Evolutionary conservation across 2,113 vertebrate species (phyloP).

Genomic region (Camelus bactrianus): DNA sequence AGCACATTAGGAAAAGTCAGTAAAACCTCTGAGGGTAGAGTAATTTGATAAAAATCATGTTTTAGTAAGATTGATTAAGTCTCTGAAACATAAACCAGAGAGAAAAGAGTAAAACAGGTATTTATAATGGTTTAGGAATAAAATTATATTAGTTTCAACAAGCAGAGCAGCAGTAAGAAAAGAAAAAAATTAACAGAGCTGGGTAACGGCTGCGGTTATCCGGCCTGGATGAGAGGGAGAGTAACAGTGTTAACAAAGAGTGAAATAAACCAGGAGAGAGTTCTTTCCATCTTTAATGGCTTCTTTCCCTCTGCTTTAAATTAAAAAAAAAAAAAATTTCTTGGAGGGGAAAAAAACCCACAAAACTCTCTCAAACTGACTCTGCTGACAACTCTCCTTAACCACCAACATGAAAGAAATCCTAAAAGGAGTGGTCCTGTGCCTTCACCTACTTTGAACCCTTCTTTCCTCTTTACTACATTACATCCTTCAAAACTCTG

Average conservation of each 20-base stretch:
- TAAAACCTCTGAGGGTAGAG: not conserved
- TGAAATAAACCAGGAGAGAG: not conserved
- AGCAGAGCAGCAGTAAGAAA: not conserved
- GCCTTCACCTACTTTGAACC: not conserved
- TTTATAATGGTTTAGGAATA: not conserved
- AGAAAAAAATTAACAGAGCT: not conserved
- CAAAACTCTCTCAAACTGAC: not conserved
- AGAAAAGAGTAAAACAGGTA: not conserved
- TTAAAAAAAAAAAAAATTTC: slow-evolving; percentile 3
- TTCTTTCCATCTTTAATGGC: not conserved
- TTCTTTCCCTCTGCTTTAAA: slow-evolving; percentile 7
- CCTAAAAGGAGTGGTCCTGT: not conserved
- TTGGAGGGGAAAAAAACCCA: not conserved
- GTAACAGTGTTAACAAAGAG: not conserved
- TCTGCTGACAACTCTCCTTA: not conserved
- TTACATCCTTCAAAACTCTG: not conserved
- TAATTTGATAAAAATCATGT: not conserved
- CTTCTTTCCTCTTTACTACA: not conserved
- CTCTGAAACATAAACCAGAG: slow-evolving; percentile 11
- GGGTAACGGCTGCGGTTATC: not conserved
- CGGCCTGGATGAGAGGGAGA: not conserved
- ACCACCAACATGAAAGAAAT: not conserved
- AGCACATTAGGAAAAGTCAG: not conserved
- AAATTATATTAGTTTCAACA: not conserved
- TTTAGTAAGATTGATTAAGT: slow-evolving; percentile 35